Evolutionary conservation across 2,888 invertebrate species (phyloP).

Genomic region (Synergus umbraculus): DNA sequence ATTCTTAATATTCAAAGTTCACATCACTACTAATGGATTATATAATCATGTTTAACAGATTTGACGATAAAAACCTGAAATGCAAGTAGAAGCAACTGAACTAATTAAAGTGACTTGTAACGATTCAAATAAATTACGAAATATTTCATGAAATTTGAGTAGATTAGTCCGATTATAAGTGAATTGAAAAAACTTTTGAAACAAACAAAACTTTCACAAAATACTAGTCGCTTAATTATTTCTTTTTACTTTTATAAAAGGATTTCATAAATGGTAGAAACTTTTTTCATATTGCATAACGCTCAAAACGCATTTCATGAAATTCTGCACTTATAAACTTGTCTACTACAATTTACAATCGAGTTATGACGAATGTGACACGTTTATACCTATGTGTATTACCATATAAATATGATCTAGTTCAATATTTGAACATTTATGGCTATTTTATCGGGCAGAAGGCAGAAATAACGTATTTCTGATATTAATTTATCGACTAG

Average conservation of each 20-base stretch:
- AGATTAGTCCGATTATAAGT: neutral
- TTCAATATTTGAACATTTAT: conserved; percentile 30
- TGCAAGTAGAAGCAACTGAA: neutral
- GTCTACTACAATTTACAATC: neutral
- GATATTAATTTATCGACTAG: conserved; percentile 19
- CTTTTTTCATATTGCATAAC: neutral
- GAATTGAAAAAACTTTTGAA: neutral
- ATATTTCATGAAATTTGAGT: neutral
- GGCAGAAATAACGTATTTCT: conserved; percentile 8
- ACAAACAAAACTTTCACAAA: neutral
- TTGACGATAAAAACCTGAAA: conserved; percentile 10
- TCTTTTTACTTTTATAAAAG: neutral
- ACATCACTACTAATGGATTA: conserved; percentile 17
- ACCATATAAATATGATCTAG: conserved; percentile 28
- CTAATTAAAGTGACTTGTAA: conserved; percentile 7
- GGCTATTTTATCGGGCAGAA: neutral
- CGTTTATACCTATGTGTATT: conserved; percentile 12
- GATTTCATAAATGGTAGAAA: neutral
- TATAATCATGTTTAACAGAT: conserved; percentile 4
- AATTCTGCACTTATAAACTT: conserved; percentile 19
- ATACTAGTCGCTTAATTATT: neutral
- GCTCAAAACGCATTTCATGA: neutral
- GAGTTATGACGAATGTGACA: conserved; percentile 22
- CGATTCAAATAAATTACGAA: neutral
- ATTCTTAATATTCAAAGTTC: neutral